Base-by-base conservation (phyloP, 2,113 vertebrate genomes). In the Rhegmatorhina hoffmannsi region DNA sequence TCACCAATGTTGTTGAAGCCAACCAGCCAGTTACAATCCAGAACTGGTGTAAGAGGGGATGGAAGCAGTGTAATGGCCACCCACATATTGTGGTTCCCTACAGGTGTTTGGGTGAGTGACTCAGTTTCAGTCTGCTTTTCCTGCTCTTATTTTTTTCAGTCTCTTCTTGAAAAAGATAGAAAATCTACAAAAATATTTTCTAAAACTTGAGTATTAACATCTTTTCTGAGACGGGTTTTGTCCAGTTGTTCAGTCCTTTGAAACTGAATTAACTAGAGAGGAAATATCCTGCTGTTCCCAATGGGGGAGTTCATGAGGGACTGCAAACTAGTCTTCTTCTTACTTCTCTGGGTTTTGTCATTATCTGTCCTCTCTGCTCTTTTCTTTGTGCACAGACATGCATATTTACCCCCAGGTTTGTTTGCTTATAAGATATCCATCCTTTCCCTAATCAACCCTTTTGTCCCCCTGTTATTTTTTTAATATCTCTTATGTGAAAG, bases 1-100 rank as follows among this genome's bases (percentile, higher is more conserved):
- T 99, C 92, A 99, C 99, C 89, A 99, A 99, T 0, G 99, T 99
- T 81, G 99, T 99, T 9, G 99, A 99, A 97, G 99, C 99, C 96
- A 99, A 99, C 97, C 99, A 99, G 87, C 99, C 99, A 3, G 98
- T 99, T 94, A 99, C 98, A n/a, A 99, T 99, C 97, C 98, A 99
- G 97, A 99, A 99, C 97, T 99, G 99, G 99, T 99, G 99, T 98
- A 99, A 99, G 97, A 98, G 98, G 76, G 98, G 98, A 18, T 99
- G 98, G 95, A 99, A 99, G 94, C 99, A 98, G 83, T 99, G 99
- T 97, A 99, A 97, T 62, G 98, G 98, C 89, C 99, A 99, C 58
- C 96, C 98, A 1, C 99, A 99, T 95, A 99, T 99, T 4, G 99
- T 99, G 74, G 99, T 99, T 95, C 99, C 99, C 52, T 99, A 99